These are phyloP conservation scores for Centropyge bicolor DNA, from an alignment of 2,797 vertebrate species.

Conservation along the genomic window DNA sequence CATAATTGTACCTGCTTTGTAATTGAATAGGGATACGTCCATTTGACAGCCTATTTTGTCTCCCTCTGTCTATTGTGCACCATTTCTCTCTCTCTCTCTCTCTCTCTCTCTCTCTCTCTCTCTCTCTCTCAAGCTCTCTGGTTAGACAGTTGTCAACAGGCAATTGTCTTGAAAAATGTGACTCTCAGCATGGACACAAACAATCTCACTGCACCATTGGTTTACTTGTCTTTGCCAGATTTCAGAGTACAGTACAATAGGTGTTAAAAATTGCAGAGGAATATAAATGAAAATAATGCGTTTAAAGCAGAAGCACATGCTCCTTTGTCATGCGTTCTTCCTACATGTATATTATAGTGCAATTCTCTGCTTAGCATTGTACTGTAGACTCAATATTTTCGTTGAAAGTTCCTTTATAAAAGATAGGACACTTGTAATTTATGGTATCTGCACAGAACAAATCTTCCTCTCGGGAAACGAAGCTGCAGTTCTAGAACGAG, in stretches of 20 bases:
- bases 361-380: background rate
- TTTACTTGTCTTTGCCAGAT: slow-evolving; percentile 25
- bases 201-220: slow-evolving; percentile 20
- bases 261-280: background rate
- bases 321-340: background rate
- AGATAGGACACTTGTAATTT: background rate
- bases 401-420: slow-evolving; percentile 8
- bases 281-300: background rate
- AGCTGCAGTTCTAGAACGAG: background rate
- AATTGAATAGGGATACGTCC: background rate
- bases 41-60: background rate
- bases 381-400: background rate
- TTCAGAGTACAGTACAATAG: background rate
- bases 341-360: background rate
- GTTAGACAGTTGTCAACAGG: slow-evolving; percentile 35
- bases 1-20: background rate
- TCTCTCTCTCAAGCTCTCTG: background rate
- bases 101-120: slow-evolving; percentile 6
- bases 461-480: slow-evolving; percentile 15
- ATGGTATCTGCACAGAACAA: background rate
- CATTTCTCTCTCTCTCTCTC: background rate
- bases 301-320: background rate
- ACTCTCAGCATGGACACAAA: slow-evolving; percentile 36
- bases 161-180: slow-evolving; percentile 49
- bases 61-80: background rate